Evolutionary conservation across 1,140 invertebrate genomes (phyloP).

Genomic region (Aporrectodea caliginosa): DNA sequence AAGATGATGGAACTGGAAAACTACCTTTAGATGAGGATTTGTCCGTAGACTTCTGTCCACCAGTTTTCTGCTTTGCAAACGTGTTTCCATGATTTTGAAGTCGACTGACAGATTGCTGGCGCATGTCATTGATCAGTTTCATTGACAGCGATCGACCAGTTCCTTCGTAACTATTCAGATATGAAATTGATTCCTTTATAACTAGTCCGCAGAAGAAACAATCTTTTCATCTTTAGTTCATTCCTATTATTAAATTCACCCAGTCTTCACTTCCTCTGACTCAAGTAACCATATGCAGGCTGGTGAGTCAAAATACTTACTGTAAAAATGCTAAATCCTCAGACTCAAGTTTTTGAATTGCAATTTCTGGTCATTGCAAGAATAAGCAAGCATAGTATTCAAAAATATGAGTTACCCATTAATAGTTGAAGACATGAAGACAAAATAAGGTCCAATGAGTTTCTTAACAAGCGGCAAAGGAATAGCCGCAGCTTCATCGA

Average conservation of each 20-base stretch:
- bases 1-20: too few relatives aligned
- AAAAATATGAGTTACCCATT: conserved; percentile 76
- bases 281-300: too few relatives aligned
- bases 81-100: too few relatives aligned
- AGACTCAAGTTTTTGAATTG: too few relatives aligned
- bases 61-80: too few relatives aligned
- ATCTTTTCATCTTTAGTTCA: neutral
- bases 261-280: too few relatives aligned
- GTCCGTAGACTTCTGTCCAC: too few relatives aligned
- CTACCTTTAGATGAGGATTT: too few relatives aligned
- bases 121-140: conserved; percentile 87
- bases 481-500: conserved; percentile 99
- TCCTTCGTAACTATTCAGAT: conserved; percentile 83
- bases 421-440: conserved; percentile 94
- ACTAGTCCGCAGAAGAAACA: neutral
- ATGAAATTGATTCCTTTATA: conserved; percentile 22
- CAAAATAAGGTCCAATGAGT: conserved; percentile 85
- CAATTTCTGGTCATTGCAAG: too few relatives aligned
- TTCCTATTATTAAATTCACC: neutral
- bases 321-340: too few relatives aligned
- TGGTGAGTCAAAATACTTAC: too few relatives aligned
- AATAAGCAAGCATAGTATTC: too few relatives aligned
- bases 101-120: conserved; percentile 64
- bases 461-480: conserved; percentile 88
- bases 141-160: conserved; percentile 92